Conservation (phyloP, 2,113 vertebrate genomes). For the Clarias gariepinus region DNA sequence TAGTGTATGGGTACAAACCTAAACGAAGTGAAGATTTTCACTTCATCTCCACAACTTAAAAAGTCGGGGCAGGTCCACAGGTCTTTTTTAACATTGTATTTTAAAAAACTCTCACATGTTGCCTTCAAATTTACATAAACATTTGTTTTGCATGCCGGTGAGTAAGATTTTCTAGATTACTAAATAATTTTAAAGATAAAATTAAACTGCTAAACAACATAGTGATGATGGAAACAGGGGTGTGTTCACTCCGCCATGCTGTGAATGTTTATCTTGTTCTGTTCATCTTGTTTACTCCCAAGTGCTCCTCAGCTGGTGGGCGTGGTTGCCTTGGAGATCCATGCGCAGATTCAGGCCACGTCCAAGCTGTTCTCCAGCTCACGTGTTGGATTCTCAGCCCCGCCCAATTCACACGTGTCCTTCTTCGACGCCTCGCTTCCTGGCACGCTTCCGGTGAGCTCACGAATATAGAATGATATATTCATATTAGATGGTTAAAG, state of each 20-base stretch:
- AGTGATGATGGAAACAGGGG: neutral
- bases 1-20: no score
- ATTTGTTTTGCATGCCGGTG: no score
- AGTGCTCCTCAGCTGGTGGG: slow-evolving; percentile 80
- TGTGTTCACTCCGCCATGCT: neutral
- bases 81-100: no score
- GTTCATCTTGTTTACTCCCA: slow-evolving; percentile 3
- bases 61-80: no score
- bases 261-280: neutral
- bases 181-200: no score
- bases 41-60: no score
- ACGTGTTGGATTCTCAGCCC: slow-evolving; percentile 82
- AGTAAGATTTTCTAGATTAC: no score
- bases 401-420: slow-evolving; percentile 93
- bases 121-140: no score
- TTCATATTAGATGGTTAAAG: neutral
- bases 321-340: slow-evolving; percentile 94
- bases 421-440: slow-evolving; percentile 96
- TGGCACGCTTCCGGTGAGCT: slow-evolving; percentile 93
- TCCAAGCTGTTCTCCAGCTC: slow-evolving; percentile 95
- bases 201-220: neutral
- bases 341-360: slow-evolving; percentile 91
- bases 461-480: neutral
- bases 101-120: no score
- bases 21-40: no score